Evolutionary conservation across 2,113 vertebrate genomes (phyloP).

Genomic region (Struthio camelus): DNA sequence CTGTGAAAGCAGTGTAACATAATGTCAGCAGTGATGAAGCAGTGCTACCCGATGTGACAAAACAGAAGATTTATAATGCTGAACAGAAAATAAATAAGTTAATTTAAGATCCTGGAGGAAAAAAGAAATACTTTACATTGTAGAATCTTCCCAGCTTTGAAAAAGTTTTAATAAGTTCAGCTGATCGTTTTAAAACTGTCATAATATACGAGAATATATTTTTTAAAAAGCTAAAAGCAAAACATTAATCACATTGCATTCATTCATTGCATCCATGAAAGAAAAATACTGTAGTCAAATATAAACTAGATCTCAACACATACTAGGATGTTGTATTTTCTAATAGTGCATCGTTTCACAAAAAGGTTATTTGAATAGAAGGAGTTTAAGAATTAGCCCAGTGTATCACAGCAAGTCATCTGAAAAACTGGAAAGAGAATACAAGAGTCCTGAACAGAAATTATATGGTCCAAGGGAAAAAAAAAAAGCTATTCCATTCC

Average conservation of each 20-base stretch:
- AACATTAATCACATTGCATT: neutral
- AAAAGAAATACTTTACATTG: neutral
- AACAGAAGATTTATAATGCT: neutral
- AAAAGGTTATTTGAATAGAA: neutral
- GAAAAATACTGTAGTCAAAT: neutral
- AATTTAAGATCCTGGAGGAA: neutral
- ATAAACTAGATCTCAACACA: neutral
- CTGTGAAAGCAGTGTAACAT: neutral
- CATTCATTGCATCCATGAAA: neutral
- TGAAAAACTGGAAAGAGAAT: neutral
- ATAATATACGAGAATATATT: neutral
- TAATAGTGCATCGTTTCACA: neutral
- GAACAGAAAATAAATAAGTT: neutral
- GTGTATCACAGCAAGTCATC: neutral
- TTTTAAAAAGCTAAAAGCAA: neutral
- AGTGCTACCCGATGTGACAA: neutral
- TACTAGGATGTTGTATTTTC: neutral
- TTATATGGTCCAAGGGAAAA: neutral
- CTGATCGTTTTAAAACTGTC: neutral
- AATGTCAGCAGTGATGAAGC: neutral
- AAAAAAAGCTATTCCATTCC: neutral
- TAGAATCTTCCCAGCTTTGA: neutral
- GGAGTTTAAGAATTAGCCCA: neutral
- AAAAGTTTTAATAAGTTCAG: neutral
- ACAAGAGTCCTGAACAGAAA: neutral